Percentiles rank a stretch among this genome's conserved stretches.
These are phyloP conservation scores for Battus philenor DNA, from an alignment of 1,140 invertebrate species.

Conservation along the genomic window DNA sequence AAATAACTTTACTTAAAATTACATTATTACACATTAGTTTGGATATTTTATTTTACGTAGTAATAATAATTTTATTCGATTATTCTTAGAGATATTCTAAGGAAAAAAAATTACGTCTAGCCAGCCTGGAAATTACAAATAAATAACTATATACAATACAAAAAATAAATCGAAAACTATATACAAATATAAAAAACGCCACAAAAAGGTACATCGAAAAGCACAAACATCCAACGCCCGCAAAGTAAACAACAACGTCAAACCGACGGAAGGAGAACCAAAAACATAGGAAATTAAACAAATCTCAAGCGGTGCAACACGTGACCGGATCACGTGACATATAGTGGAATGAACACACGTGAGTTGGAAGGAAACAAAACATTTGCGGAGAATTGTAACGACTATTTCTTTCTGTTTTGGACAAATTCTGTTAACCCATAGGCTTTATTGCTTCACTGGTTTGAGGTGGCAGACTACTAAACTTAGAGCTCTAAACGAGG, in stretches of 20 bases:
- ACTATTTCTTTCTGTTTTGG: constrained; percentile 8
- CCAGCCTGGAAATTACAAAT: too few species aligned
- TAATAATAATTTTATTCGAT: background rate
- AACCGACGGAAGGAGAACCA: constrained; percentile 2
- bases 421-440: too few species aligned
- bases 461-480: too few species aligned
- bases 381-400: background rate
- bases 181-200: background rate
- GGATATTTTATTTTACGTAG: too few species aligned
- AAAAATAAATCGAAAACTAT: too few species aligned
- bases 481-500: too few species aligned
- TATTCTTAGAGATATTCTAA: background rate
- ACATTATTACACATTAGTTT: too few species aligned
- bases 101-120: too few species aligned
- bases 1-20: too few species aligned
- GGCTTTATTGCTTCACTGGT: too few species aligned
- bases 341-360: constrained; percentile 3
- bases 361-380: background rate
- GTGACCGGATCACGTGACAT: constrained; percentile 1
- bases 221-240: constrained; percentile 8
- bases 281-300: constrained; percentile 7
- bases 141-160: too few species aligned
- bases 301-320: background rate
- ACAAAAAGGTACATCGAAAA: constrained; percentile 5
- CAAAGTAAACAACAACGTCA: constrained; percentile 2